Evolutionary conservation across 1,140 invertebrate genomes (phyloP).

Genomic region (Lethrus apterus): DNA sequence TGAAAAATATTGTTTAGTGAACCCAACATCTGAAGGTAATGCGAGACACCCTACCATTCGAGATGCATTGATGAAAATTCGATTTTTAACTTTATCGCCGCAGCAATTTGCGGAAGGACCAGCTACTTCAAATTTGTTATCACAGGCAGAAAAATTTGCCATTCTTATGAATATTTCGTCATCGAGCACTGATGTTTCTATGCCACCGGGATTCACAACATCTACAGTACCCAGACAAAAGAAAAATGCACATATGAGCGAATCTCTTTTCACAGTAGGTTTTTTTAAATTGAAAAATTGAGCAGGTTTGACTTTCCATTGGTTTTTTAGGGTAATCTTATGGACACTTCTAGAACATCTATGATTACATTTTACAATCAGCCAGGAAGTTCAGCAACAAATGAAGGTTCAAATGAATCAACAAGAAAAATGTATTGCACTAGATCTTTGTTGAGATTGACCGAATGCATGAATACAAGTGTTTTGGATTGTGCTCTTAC

Average conservation of each 20-base stretch:
- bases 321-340: slow-evolving; percentile 16
- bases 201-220: slow-evolving; percentile 61
- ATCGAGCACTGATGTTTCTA: slow-evolving; percentile 50
- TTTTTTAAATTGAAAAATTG: too few relatives aligned
- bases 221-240: slow-evolving; percentile 33
- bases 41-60: slow-evolving; percentile 30
- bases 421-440: slow-evolving; percentile 56
- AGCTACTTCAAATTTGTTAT: slow-evolving; percentile 60
- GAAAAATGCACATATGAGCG: slow-evolving; percentile 3
- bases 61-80: slow-evolving; percentile 55
- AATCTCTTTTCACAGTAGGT: slow-evolving; percentile 8
- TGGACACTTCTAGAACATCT: slow-evolving; percentile 34
- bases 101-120: slow-evolving; percentile 75
- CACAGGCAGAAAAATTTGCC: slow-evolving; percentile 67
- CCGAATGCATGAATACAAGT: slow-evolving; percentile 60
- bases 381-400: slow-evolving; percentile 1
- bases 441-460: slow-evolving; percentile 52
- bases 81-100: slow-evolving; percentile 68
- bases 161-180: slow-evolving; percentile 76
- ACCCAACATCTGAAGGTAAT: slow-evolving; percentile 14
- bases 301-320: neutral
- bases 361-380: slow-evolving; percentile 27
- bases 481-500: slow-evolving; percentile 67
- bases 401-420: slow-evolving; percentile 23
- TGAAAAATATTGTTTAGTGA: neutral